A percentile compares a stretch with the other conserved stretches of the same genome.
Conservation (phyloP, 2,888 invertebrate species). For the Empis livida region DNA sequence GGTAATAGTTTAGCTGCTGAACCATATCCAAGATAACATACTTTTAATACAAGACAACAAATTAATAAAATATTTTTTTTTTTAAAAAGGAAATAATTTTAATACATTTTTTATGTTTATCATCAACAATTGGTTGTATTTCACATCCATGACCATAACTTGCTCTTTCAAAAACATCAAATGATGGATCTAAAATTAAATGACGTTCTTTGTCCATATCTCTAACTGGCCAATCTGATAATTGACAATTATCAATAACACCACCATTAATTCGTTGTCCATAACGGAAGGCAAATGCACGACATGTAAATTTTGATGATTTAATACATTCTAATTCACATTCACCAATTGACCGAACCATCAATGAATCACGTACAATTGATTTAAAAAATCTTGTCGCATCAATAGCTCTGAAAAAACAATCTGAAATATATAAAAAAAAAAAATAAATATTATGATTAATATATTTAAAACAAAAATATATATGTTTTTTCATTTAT, state of each 20-base stretch:
- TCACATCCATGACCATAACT: slow-evolving; percentile 75
- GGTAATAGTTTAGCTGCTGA: slow-evolving; percentile 57
- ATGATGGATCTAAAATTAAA: slow-evolving; percentile 47
- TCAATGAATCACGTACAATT: slow-evolving; percentile 49
- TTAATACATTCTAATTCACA: slow-evolving; percentile 68
- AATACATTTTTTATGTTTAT: slow-evolving; percentile 36
- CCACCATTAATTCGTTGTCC: slow-evolving; percentile 51
- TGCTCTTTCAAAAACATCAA: slow-evolving; percentile 66
- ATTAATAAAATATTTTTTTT: too few species aligned
- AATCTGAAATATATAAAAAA: slow-evolving; percentile 42
- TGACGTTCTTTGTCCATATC: slow-evolving; percentile 49
- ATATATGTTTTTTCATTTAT: too few species aligned
- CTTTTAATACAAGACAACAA: slow-evolving; percentile 34
- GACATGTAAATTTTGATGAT: slow-evolving; percentile 60
- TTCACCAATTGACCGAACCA: slow-evolving; percentile 57
- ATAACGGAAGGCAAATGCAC: slow-evolving; percentile 66
- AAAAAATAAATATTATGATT: too few species aligned
- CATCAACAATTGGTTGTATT: slow-evolving; percentile 43
- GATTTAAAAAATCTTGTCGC: slow-evolving; percentile 52
- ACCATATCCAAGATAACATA: slow-evolving; percentile 66
- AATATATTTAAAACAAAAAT: not conserved
- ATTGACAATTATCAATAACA: slow-evolving; percentile 58
- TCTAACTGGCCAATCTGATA: slow-evolving; percentile 58
- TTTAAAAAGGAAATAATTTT: slow-evolving; percentile 5
- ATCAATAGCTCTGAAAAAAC: slow-evolving; percentile 70